Evolutionary conservation across 2,113 vertebrate species (phyloP), one percentile per base, ranked within the genome.

Genomic region (Salvator merianae): DNA sequence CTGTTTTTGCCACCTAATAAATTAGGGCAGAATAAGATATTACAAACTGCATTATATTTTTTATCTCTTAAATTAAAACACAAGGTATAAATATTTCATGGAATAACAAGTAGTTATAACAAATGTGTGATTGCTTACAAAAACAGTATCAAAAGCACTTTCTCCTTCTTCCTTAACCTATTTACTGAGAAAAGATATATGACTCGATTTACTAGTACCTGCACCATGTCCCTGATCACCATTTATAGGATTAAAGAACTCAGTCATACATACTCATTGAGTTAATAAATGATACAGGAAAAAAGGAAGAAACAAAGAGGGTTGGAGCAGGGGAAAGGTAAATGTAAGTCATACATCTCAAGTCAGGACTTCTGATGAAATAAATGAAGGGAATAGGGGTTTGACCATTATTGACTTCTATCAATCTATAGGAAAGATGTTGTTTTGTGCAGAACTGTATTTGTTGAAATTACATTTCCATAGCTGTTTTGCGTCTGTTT

Each of bases 391-490:
- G 53, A 22, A 4, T 12, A 40, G 7, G 53, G 32, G 22, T 36
- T 20, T 74, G 30, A 36, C n/a, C 13, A 9, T 70, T 53, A 81
- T 36, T 36, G 18, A 65, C 81, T 50, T 32, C 36, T 47, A 26
- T 20, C 59, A 43, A 34, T 8, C 30, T 74, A 9, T 75, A 28
- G 1, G 30, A 53, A 20, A 3, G 36, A 12, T 65, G 0, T 2
- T 83, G 68, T 20, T 28, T 2, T 55, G 7, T 63, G 18, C 20
- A 13, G 75, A 92, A 78, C 40, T 0, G 7, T 68, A 12, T 76
- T 86, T 36, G 68, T 87, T 65, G 26, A 77, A 88, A 71, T n/a
- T 76, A 55, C 13, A 1, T 86, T n/a, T 89, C 20, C 50, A 7
- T 1, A 55, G 78, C 13, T 81, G 24, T 74, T 69, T 1, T 14